phyloP scores from a whole-genome alignment of 2,888 invertebrate genomes.

The Stictocephala bisonia region DNA sequence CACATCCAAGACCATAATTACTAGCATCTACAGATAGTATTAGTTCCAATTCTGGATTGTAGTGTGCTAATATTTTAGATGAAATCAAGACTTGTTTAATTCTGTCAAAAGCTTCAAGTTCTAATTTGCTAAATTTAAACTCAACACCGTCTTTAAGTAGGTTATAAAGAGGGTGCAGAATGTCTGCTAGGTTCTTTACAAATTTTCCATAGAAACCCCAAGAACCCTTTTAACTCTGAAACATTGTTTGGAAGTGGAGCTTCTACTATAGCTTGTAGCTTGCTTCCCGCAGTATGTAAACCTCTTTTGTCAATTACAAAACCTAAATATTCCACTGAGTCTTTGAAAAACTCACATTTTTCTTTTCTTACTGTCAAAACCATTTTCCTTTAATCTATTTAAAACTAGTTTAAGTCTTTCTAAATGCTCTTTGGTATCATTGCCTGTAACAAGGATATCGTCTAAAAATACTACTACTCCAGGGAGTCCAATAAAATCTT shows the following conservation, averaged over 20 bases:
- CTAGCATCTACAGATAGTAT: too few species aligned
- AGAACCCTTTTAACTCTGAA: constrained; percentile 55
- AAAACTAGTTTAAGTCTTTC: constrained; percentile 20
- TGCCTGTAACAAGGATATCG: constrained; percentile 46
- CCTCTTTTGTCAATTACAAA: constrained; percentile 55
- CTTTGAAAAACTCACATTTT: too few species aligned
- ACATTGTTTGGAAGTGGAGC: constrained; percentile 53
- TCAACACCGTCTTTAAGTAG: too few species aligned
- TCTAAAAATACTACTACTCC: constrained; percentile 42
- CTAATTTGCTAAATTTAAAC: too few species aligned
- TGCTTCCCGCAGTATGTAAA: constrained; percentile 45
- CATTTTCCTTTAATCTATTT: constrained; percentile 5
- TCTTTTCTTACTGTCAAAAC: constrained; percentile 33
- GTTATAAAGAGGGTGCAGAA: constrained; percentile 27
- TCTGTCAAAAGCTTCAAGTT: too few species aligned
- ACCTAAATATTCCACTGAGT: too few species aligned
- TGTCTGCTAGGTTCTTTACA: neutral
- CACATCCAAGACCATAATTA: too few species aligned
- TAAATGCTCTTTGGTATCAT: constrained; percentile 1
- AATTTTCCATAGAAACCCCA: constrained; percentile 60
- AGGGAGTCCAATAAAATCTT: constrained; percentile 29
- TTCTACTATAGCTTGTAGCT: constrained; percentile 53
- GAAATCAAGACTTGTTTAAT: too few species aligned
- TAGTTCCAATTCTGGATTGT: too few species aligned
- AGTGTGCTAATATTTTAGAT: too few species aligned